Evolutionary conservation across 1,140 invertebrate species (phyloP).

Genomic region (Drosophila persimilis): DNA sequence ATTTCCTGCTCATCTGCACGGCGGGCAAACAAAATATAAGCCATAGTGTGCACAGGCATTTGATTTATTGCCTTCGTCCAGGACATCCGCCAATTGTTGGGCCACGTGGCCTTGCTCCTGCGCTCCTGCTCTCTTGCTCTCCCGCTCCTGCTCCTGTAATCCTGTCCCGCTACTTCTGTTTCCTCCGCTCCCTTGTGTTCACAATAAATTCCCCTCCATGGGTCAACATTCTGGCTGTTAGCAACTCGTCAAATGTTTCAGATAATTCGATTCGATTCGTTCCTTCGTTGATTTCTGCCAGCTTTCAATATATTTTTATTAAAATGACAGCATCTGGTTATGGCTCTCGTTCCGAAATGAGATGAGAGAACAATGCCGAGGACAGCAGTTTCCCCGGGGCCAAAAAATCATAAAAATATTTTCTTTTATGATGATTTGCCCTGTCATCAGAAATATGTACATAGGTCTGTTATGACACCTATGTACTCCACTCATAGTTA

Average conservation of each 20-base stretch:
- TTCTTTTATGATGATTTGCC: slow-evolving; percentile 45
- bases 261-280: slow-evolving; percentile 41
- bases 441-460: slow-evolving; percentile 29
- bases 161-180: background rate
- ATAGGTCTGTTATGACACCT: background rate
- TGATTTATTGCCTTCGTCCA: slow-evolving; percentile 59
- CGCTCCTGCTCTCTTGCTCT: background rate
- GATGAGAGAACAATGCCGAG: slow-evolving; percentile 24
- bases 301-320: slow-evolving; percentile 61
- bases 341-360: slow-evolving; percentile 1
- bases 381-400: slow-evolving; percentile 17
- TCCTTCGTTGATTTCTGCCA: slow-evolving; percentile 44
- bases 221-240: slow-evolving; percentile 41
- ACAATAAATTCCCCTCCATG: slow-evolving; percentile 44
- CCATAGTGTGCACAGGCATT: slow-evolving; percentile 60
- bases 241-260: slow-evolving; percentile 49
- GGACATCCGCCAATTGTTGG: slow-evolving; percentile 59
- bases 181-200: slow-evolving; percentile 33
- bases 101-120: slow-evolving; percentile 33
- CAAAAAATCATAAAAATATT: slow-evolving; percentile 38
- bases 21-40: slow-evolving; percentile 56
- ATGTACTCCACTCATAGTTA: background rate
- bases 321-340: slow-evolving; percentile 55
- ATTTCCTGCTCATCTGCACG: slow-evolving; percentile 58
- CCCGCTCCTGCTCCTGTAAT: background rate